These are phyloP conservation scores for Aspiorhynchus laticeps DNA, from an alignment of 2,113 vertebrate genomes.

Conservation along the genomic window DNA sequence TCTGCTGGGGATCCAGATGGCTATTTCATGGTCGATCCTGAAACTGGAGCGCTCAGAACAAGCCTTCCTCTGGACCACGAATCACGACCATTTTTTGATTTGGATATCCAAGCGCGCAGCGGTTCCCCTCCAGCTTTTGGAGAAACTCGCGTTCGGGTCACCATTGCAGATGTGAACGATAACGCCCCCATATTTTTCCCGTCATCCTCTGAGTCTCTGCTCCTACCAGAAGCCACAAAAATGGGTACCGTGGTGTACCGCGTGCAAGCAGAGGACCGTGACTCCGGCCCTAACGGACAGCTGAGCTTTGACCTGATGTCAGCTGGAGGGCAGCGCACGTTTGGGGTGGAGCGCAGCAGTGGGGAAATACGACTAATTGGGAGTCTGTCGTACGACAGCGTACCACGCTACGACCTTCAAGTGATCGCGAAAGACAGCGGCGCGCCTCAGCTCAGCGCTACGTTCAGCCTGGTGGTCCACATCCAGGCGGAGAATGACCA, in stretches of 20 bases:
- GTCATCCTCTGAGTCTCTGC: slow-evolving; percentile 85
- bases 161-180: slow-evolving; percentile 90
- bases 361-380: slow-evolving; percentile 83
- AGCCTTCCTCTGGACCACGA: slow-evolving; percentile 88
- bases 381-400: slow-evolving; percentile 77
- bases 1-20: slow-evolving; percentile 91
- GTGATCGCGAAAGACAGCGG: slow-evolving; percentile 86
- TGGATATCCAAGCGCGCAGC: slow-evolving; percentile 88
- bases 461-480: slow-evolving; percentile 88
- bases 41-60: slow-evolving; percentile 83
- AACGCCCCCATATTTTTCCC: slow-evolving; percentile 84
- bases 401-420: slow-evolving; percentile 81
- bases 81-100: slow-evolving; percentile 77
- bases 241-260: slow-evolving; percentile 86
- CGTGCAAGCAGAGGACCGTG: slow-evolving; percentile 83
- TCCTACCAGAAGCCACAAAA: slow-evolving; percentile 85
- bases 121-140: slow-evolving; percentile 89
- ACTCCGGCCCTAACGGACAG: slow-evolving; percentile 86
- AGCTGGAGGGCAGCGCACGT: slow-evolving; percentile 76
- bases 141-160: slow-evolving; percentile 81
- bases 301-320: slow-evolving; percentile 85
- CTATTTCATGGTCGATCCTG: slow-evolving; percentile 85
- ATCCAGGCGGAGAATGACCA: slow-evolving; percentile 84
- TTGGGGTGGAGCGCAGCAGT: slow-evolving; percentile 82
- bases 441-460: slow-evolving; percentile 85